Percentiles rank a stretch among this genome's conserved stretches.
These are phyloP conservation scores for Saguinus midas DNA, from an alignment of 2,113 vertebrate genomes.

Conservation along the genomic window DNA sequence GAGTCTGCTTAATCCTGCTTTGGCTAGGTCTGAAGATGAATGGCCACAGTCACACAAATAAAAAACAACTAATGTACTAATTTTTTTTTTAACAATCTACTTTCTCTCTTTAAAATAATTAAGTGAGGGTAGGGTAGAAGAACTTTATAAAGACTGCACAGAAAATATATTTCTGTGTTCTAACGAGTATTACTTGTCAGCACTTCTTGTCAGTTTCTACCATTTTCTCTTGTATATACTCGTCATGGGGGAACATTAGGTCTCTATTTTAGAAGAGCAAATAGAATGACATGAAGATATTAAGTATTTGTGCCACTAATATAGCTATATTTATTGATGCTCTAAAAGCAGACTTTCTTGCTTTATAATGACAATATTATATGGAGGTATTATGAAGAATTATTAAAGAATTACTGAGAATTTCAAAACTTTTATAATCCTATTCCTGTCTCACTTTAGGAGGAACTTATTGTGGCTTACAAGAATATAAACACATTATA, in stretches of 20 bases:
- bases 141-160: slow-evolving; percentile 42
- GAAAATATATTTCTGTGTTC: slow-evolving; percentile 28
- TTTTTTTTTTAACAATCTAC: neutral
- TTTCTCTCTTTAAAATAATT: slow-evolving; percentile 40
- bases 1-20: slow-evolving; percentile 51
- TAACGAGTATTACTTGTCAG: slow-evolving; percentile 40
- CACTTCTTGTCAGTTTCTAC: slow-evolving; percentile 39
- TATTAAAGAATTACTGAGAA: neutral
- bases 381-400: slow-evolving; percentile 21
- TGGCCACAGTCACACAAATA: slow-evolving; percentile 33
- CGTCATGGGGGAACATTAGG: neutral
- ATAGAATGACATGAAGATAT: neutral
- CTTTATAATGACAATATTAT: slow-evolving; percentile 45
- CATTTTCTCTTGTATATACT: slow-evolving; percentile 23
- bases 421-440: slow-evolving; percentile 11
- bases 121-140: neutral
- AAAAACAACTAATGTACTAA: slow-evolving; percentile 15
- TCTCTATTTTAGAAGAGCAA: slow-evolving; percentile 33
- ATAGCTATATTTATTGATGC: neutral
- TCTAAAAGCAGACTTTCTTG: slow-evolving; percentile 23
- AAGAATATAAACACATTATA: neutral
- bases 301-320: slow-evolving; percentile 49
- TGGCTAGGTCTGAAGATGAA: slow-evolving; percentile 66
- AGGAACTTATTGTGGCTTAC: neutral
- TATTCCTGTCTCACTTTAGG: slow-evolving; percentile 28